Evolutionary conservation across 2,888 invertebrate genomes (phyloP).

Genomic region (Eurois occulta): DNA sequence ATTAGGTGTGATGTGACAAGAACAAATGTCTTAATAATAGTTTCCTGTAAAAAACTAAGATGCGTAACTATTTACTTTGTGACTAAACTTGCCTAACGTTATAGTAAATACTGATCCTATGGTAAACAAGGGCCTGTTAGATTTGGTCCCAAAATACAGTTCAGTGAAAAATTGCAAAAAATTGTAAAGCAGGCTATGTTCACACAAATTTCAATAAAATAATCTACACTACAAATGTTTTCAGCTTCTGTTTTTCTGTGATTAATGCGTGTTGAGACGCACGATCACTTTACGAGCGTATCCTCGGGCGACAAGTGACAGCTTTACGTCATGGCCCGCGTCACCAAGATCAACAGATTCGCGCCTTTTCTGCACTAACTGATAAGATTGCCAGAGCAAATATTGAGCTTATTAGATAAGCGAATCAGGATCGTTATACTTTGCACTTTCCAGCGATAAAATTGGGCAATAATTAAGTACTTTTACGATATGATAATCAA

Average conservation of each 20-base stretch:
- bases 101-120: neutral
- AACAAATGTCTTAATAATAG: constrained; percentile 76
- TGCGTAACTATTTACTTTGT: constrained; percentile 77
- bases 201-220: neutral
- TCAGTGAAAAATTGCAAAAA: neutral
- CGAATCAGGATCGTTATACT: constrained; percentile 86
- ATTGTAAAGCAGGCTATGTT: neutral
- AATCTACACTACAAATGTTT: constrained; percentile 1
- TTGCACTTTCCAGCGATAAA: constrained; percentile 85
- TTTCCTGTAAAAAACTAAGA: constrained; percentile 73
- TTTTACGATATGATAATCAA: constrained; percentile 74
- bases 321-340: constrained; percentile 80
- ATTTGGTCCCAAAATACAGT: neutral
- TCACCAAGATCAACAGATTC: constrained; percentile 81
- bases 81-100: constrained; percentile 69
- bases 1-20: constrained; percentile 77
- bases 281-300: constrained; percentile 44
- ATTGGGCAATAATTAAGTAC: constrained; percentile 79
- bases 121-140: neutral
- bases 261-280: constrained; percentile 19
- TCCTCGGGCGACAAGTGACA: constrained; percentile 71
- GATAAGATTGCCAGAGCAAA: constrained; percentile 83
- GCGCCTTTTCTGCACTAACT: constrained; percentile 79
- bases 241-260: neutral
- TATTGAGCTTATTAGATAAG: constrained; percentile 83